Evolutionary conservation across 2,797 vertebrate species (phyloP), one percentile per base, ranked within the genome.

Genomic region (Muraenolepis orangiensis): DNA sequence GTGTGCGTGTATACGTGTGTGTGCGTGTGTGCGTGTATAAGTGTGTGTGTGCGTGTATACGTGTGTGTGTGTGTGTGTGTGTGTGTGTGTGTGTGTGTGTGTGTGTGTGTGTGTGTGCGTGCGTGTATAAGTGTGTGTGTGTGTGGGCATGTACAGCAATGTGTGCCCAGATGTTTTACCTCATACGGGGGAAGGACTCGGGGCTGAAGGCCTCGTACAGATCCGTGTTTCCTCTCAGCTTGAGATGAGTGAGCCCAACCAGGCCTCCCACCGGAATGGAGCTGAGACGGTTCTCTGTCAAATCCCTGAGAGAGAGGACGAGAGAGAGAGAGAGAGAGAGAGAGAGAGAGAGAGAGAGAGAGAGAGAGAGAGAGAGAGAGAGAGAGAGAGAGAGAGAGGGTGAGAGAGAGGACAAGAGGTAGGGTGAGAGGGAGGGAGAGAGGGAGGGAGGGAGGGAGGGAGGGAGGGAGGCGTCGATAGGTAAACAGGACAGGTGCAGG

Each of bases 141-240:
- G 38, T 61, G 51, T 18, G n/a, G n/a, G n/a, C n/a, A n/a, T n/a
- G 31, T n/a, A 14, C 18, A 13, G 64, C 5, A 6, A 1, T n/a
- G 29, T 57, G 73, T 74, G 38, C 78, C 72, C 10, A 69, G 32
- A 23, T 78, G 36, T 31, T 72, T 86, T 94, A 98, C 97, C 97
- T 97, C 90, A 98, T 95, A 69, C 92, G 95, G 72, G 96, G 97
- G 80, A 99, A 96, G 74, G 94, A 93, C 81, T 98, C 96, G 75
- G 96, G 92, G 85, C 91, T 92, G 91, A 97, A 96, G 72, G 93
- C 90, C 70, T 95, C 94, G 0, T 95, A 97, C 28, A 99, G 89
- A 18, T 94, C 94, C 0, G 81, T 86, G 89, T 99, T 99, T 77
- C 96, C 97, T 85, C 87, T 95, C 78, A 99, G 94, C 84, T 97